Base-by-base conservation (phyloP, 2,888 invertebrate genomes). In the Archaeoteleia sp. region DNA sequence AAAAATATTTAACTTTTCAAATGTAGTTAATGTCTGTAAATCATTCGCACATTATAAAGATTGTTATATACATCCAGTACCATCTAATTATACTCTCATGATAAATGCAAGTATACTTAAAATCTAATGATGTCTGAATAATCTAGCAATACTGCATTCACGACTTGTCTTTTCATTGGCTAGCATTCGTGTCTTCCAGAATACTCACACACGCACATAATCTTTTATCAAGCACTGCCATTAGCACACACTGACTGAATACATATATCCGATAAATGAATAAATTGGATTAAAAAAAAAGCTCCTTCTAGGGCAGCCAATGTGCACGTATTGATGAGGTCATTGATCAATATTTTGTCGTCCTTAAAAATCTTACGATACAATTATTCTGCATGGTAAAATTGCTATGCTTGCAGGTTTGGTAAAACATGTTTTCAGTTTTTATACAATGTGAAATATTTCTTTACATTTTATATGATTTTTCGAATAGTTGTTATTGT, bases 111-210 rank as follows among this genome's bases (percentile, higher is more conserved):
- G 5, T 20, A 5, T 20, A 20, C 20, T 20, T 20, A 20, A 20
- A 20, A 2, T 20, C 20, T 20, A 20, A 20, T 20, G 5, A 20
- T 20, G 20, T 20, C 5, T 20, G 20, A 2, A 40, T 53, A 39
- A 29, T 20, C 42, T 49, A 51, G 13, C 60, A 51, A 51, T 60
- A 60, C 49, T 60, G 45, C 43, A 37, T 29, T 35, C 43, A 49
- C 43, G 29, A 51, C 49, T 60, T 10, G n/a, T 20, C 10, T 5
- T 40, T 20, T 30, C 10, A 30, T 30, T 30, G 30, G 10, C 3
- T 30, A 30, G n/a, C 20, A 23, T 40, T 40, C 23, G 10, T 40
- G 17, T 23, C 23, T 10, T 10, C 6, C n/a, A 40, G 9, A 20
- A 40, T 4, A 23, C n/a, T 17, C 40, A 9, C 10, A 40, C 40